phyloP scores from a whole-genome alignment of 2,797 vertebrate genomes.

The Dendrocincla fuliginosa region DNA sequence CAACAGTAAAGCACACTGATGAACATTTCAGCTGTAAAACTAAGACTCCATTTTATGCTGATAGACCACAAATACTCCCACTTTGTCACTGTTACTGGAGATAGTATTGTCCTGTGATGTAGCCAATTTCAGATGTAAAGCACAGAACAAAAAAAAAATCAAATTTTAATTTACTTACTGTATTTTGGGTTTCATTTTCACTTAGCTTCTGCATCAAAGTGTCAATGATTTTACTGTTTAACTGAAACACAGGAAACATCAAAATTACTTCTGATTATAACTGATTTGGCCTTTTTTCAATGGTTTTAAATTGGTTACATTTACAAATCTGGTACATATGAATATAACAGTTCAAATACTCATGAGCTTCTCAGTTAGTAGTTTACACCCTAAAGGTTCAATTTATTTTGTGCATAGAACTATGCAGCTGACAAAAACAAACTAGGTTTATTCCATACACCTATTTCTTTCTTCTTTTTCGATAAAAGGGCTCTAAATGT shows the following conservation, averaged over 20 bases:
- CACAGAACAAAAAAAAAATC: background rate
- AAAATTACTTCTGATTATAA: background rate
- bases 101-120: background rate
- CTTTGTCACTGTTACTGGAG: background rate
- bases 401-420: background rate
- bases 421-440: background rate
- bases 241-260: constrained; percentile 65
- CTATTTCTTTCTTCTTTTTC: background rate
- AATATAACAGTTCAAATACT: background rate
- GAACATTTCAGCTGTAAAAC: background rate
- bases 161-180: constrained; percentile 65
- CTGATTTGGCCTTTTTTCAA: background rate
- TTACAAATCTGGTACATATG: background rate
- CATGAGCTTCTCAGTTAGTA: background rate
- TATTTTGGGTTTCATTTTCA: constrained; percentile 79
- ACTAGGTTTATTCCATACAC: background rate
- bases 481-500: background rate
- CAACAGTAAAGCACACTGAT: background rate
- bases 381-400: background rate
- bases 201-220: constrained; percentile 76
- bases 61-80: background rate
- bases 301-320: background rate
- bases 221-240: constrained; percentile 58
- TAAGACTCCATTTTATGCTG: background rate
- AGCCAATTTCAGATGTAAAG: background rate